Evolutionary conservation across 2,888 invertebrate species (phyloP).

Genomic region (Unio delphinus): DNA sequence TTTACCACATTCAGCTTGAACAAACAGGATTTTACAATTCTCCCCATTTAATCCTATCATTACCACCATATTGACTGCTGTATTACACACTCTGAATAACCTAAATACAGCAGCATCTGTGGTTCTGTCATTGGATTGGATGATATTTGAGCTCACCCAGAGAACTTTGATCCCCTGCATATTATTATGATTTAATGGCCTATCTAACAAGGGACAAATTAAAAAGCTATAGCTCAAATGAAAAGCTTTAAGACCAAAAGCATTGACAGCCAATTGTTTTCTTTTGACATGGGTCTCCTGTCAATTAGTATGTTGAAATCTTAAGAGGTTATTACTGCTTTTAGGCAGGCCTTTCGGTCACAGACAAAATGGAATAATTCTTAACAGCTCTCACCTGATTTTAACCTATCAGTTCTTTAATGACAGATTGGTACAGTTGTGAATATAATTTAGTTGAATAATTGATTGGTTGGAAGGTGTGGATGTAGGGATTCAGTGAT

Average conservation of each 20-base stretch:
- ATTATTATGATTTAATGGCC: too few relatives aligned
- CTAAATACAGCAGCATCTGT: constrained; percentile 39
- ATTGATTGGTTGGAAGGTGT: constrained; percentile 18
- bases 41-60: constrained; percentile 8
- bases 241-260: too few relatives aligned
- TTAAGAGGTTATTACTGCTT: constrained; percentile 25
- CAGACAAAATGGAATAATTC: constrained; percentile 14
- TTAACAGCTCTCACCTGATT: constrained; percentile 17
- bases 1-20: too few relatives aligned
- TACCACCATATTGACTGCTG: constrained; percentile 16
- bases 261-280: constrained; percentile 13
- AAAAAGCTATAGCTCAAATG: too few relatives aligned
- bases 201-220: too few relatives aligned
- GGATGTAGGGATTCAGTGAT: constrained; percentile 17
- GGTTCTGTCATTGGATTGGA: constrained; percentile 30
- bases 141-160: constrained; percentile 13
- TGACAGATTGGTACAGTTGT: constrained; percentile 22
- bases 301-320: constrained; percentile 25
- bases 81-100: constrained; percentile 39
- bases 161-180: too few relatives aligned
- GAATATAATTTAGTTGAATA: constrained; percentile 36
- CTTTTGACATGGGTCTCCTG: constrained; percentile 10
- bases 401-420: constrained; percentile 21
- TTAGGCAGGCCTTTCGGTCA: constrained; percentile 3
- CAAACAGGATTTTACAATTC: too few relatives aligned